Base-by-base conservation (phyloP, 2,888 invertebrate species). In the Cantharis rufa region DNA sequence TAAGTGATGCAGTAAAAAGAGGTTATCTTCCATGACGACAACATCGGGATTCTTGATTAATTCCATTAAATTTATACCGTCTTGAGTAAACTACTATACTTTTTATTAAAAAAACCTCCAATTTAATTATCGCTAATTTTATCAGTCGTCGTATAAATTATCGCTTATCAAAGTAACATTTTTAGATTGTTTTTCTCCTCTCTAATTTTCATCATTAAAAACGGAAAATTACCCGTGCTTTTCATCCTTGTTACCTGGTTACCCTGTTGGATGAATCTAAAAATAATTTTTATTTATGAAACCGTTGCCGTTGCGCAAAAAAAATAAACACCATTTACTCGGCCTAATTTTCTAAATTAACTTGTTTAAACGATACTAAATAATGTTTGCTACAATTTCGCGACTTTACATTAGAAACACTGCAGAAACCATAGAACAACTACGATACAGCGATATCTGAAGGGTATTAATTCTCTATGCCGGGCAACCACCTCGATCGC, bases 1-100 rank as follows among this genome's bases (percentile, higher is more conserved):
- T 79, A 79, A 79, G 62, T 69, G 32, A 32, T 66, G 70, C 61
- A 69, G 69, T 70, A 76, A 78, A 78, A 78, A 78, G 73, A 66
- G 28, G 75, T 76, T 70, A 15, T 16, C 16, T 24, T 74, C 63
- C 63, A 48, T 70, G 70, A 48, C 18, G 66, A 75, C 75, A 21
- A 75, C 62, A 68, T 75, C 63, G 64, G 32, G 63, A 70, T 70
- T 74, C 18, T 32, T 66, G 70, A 61, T 74, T 63, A 48, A 48
- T 48, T 48, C 48, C 48, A 48, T 48, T 48, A 48, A 48, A 48
- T 48, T 48, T 48, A 48, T n/a, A n/a, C 48, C n/a, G n/a, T 48
- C 48, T n/a, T 48, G 48, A 48, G 48, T 48, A n/a, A 48, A 48
- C 48, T 48, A 48, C 48, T 48, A 48, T 7, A 48, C 7, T n/a